These are phyloP conservation scores for Lochmaea capreae DNA, from an alignment of 2,888 invertebrate genomes.

Conservation along the genomic window DNA sequence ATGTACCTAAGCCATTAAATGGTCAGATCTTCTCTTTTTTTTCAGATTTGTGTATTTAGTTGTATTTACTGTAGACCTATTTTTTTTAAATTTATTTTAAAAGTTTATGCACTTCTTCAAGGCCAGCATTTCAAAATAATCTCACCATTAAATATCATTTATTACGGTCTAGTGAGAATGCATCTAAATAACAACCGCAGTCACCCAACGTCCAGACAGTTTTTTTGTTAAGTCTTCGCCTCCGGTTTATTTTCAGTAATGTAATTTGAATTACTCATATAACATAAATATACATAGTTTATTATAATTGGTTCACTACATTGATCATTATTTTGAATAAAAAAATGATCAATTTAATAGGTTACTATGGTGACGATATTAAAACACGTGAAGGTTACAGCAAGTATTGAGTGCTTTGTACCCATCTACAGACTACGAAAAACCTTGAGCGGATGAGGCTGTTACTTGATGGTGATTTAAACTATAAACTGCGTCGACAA, in stretches of 20 bases:
- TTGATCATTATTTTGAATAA: background rate
- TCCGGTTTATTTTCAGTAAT: conserved; percentile 6
- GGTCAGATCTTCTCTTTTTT: too few relatives aligned
- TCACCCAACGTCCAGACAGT: background rate
- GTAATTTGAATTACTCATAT: background rate
- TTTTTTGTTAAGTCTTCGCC: conserved; percentile 2
- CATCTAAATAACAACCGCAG: conserved; percentile 1
- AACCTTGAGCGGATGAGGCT: too few relatives aligned
- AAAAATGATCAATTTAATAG: background rate
- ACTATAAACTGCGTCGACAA: too few relatives aligned
- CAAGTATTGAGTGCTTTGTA: too few relatives aligned
- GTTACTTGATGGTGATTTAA: too few relatives aligned
- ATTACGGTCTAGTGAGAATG: background rate
- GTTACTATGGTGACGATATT: too few relatives aligned
- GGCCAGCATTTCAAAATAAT: background rate
- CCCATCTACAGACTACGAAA: too few relatives aligned
- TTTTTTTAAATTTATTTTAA: too few relatives aligned
- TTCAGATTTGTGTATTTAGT: too few relatives aligned
- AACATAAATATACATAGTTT: background rate
- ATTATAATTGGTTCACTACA: background rate
- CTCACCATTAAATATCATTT: conserved; percentile 5
- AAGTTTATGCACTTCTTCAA: background rate
- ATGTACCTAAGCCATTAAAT: too few relatives aligned
- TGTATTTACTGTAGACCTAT: too few relatives aligned
- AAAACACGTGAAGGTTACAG: too few relatives aligned